A percentile compares a stretch with the other conserved stretches of the same genome.
Conservation (phyloP, 1,140 invertebrate genomes). For the Pristionchus pacificus region DNA sequence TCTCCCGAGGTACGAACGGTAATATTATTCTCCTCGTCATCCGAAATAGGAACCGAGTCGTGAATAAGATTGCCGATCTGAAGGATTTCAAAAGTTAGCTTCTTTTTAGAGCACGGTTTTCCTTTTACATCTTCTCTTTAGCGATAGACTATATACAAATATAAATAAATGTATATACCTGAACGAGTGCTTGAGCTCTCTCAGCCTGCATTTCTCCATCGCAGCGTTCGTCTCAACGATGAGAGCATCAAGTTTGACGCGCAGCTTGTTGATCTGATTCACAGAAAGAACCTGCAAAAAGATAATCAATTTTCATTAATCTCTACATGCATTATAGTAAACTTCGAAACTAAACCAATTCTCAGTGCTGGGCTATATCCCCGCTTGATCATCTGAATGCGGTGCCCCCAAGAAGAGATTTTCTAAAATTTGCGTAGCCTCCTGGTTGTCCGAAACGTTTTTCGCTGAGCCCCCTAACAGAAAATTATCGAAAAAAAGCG, state of each 20-base stretch:
- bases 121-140: not conserved
- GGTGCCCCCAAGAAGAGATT: too few species aligned
- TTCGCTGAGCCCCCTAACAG: too few species aligned
- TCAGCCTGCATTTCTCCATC: constrained; percentile 68
- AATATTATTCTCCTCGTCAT: constrained; percentile 79
- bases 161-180: not conserved
- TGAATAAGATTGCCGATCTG: constrained; percentile 94
- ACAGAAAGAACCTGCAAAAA: constrained; percentile 67
- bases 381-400: too few species aligned
- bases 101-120: too few species aligned
- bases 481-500: too few species aligned
- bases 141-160: not conserved
- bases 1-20: constrained; percentile 88
- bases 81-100: constrained; percentile 50
- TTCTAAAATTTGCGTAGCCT: too few species aligned
- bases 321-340: not conserved
- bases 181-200: constrained; percentile 76
- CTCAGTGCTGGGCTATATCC: too few species aligned
- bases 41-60: constrained; percentile 81
- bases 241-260: constrained; percentile 47
- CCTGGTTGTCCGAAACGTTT: too few species aligned
- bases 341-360: too few species aligned
- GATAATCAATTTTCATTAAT: too few species aligned
- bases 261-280: constrained; percentile 80
- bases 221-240: constrained; percentile 67